These are phyloP conservation scores for Lates calcarifer DNA, from an alignment of 2,113 vertebrate species.

Conservation along the genomic window DNA sequence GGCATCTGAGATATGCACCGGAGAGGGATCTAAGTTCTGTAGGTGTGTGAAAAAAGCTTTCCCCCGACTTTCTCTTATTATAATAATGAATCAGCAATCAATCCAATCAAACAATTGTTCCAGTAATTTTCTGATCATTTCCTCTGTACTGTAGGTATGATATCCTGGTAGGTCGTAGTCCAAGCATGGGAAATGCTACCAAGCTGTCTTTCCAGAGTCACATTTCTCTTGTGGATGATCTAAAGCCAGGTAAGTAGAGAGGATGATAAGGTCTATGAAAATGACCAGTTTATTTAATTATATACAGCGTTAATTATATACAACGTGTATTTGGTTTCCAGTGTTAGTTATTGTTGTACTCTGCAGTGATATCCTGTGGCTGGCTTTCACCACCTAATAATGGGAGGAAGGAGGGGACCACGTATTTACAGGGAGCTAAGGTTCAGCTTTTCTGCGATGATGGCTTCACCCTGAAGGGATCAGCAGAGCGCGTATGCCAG, in stretches of 20 bases:
- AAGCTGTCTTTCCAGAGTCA: slow-evolving; percentile 82
- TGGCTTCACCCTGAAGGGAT: slow-evolving; percentile 84
- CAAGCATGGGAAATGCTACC: slow-evolving; percentile 84
- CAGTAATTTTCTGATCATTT: neutral
- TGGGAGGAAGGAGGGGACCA: slow-evolving; percentile 86
- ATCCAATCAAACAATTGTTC: too few relatives aligned
- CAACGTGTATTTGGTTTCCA: neutral
- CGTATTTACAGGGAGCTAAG: slow-evolving; percentile 85
- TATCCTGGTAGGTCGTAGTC: slow-evolving; percentile 84
- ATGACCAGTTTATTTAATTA: neutral
- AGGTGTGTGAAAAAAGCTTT: slow-evolving; percentile 71
- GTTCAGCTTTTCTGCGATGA: slow-evolving; percentile 84
- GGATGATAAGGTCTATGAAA: fast-evolving
- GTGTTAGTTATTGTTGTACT: neutral
- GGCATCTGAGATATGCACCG: slow-evolving; percentile 78
- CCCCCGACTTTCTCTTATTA: neutral
- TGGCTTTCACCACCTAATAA: slow-evolving; percentile 87
- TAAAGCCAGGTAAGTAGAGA: slow-evolving; percentile 85
- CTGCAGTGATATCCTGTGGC: slow-evolving; percentile 90
- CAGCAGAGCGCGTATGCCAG: slow-evolving; percentile 84
- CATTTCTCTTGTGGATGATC: slow-evolving; percentile 70
- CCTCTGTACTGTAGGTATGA: slow-evolving; percentile 70
- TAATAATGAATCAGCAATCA: neutral
- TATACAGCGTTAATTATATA: neutral
- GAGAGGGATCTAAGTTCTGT: slow-evolving; percentile 85